These are phyloP conservation scores for Distichodus sexfasciatus DNA, from an alignment of 2,797 vertebrate genomes.

Conservation along the genomic window DNA sequence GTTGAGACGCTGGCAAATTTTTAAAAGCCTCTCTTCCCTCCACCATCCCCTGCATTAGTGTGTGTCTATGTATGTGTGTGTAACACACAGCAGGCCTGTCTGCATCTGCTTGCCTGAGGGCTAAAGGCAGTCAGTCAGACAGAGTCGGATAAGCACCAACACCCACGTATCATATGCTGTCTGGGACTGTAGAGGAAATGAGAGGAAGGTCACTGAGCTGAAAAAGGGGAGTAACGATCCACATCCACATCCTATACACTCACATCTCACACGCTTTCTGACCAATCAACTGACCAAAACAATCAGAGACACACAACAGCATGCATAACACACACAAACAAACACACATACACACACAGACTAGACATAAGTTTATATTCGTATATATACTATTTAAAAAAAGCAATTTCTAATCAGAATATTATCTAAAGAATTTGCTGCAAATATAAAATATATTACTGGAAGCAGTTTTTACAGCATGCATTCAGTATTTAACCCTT, in stretches of 20 bases:
- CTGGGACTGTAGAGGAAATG: not conserved
- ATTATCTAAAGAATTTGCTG: too few relatives aligned
- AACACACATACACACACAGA: not conserved
- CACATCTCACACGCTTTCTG: too few relatives aligned
- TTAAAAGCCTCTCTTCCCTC: not conserved
- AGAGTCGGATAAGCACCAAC: not conserved
- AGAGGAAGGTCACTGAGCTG: not conserved
- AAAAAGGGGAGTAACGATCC: not conserved
- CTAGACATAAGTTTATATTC: too few relatives aligned
- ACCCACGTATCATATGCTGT: not conserved
- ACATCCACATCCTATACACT: too few relatives aligned
- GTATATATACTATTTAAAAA: too few relatives aligned
- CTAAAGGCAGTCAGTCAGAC: not conserved
- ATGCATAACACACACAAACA: conserved; percentile 21
- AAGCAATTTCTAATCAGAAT: too few relatives aligned
- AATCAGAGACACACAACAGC: not conserved
- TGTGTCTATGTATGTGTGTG: not conserved
- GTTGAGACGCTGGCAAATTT: not conserved
- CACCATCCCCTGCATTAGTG: not conserved
- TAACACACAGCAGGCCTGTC: not conserved
- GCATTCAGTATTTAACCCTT: too few relatives aligned
- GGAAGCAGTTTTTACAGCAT: too few relatives aligned
- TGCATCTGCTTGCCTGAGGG: not conserved
- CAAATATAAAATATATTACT: too few relatives aligned
- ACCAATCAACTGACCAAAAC: too few relatives aligned